Evolutionary conservation across 2,113 vertebrate species (phyloP).

Genomic region (Proterorhinus semilunaris): DNA sequence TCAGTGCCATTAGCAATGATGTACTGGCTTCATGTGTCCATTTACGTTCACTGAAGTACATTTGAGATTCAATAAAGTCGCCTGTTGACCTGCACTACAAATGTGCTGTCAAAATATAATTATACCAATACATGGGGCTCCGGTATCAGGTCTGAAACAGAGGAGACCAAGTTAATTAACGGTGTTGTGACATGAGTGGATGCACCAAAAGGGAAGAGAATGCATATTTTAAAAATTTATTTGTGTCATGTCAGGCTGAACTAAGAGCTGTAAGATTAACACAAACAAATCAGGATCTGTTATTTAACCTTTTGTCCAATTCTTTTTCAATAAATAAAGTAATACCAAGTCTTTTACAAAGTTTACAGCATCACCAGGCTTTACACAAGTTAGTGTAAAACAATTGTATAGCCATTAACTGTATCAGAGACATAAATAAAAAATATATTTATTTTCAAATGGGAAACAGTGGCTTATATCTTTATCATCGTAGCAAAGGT

Average conservation of each 20-base stretch:
- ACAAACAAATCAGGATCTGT: not conserved
- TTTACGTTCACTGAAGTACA: conserved; percentile 12
- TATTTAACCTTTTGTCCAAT: not conserved
- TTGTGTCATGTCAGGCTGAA: not conserved
- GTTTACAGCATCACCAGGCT: no score
- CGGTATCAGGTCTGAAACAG: conserved; percentile 32
- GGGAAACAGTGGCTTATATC: no score
- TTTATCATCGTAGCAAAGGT: no score
- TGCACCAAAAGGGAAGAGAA: not conserved
- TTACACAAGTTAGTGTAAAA: no score
- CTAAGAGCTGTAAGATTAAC: not conserved
- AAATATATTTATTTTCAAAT: no score
- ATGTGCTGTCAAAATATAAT: conserved; percentile 25
- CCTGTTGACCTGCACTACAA: conserved; percentile 7
- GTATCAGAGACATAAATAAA: no score
- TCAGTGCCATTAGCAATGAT: conserved; percentile 2
- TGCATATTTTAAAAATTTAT: not conserved
- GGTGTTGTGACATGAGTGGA: conserved; percentile 32
- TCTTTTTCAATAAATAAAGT: not conserved
- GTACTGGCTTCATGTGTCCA: conserved; percentile 3
- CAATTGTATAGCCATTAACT: no score
- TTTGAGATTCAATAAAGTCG: not conserved
- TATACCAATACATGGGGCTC: conserved; percentile 28
- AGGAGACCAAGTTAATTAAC: conserved; percentile 34
- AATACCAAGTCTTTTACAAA: not conserved